These are phyloP conservation scores for Drosophila monieri DNA, from an alignment of 2,888 invertebrate genomes.

Conservation along the genomic window DNA sequence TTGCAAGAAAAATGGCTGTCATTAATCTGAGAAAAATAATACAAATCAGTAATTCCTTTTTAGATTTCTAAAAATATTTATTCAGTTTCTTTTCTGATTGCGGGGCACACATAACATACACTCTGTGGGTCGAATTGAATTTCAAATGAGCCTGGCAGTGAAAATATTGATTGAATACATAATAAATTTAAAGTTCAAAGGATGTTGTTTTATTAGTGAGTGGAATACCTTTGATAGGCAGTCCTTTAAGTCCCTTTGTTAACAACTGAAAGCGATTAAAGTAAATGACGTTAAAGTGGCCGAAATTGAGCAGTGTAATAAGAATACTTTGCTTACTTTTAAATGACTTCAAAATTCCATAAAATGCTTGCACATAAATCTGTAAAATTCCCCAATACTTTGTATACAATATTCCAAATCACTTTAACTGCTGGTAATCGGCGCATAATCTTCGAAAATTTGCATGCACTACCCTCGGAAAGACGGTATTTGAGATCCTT, in stretches of 20 bases:
- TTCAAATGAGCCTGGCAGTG: constrained; percentile 20
- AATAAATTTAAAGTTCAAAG: constrained; percentile 31
- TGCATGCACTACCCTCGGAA: constrained; percentile 74
- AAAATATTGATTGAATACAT: constrained; percentile 28
- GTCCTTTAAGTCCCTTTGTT: neutral
- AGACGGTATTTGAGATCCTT: constrained; percentile 75
- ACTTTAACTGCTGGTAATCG: constrained; percentile 81
- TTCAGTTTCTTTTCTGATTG: neutral
- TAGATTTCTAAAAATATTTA: constrained; percentile 9
- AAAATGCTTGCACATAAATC: constrained; percentile 33
- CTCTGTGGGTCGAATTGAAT: constrained; percentile 17
- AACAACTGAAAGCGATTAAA: constrained; percentile 10
- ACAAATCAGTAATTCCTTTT: neutral
- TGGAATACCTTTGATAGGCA: neutral
- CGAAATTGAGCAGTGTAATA: constrained; percentile 20
- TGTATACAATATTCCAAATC: constrained; percentile 46
- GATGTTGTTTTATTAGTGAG: neutral
- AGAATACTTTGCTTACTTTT: constrained; percentile 9
- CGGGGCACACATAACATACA: constrained; percentile 3
- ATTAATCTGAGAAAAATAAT: constrained; percentile 5
- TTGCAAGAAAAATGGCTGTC: neutral
- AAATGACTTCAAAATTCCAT: constrained; percentile 11
- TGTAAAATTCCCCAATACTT: constrained; percentile 22
- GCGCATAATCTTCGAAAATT: constrained; percentile 81
- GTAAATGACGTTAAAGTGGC: constrained; percentile 13